These are phyloP conservation scores for Melipona beecheii DNA, from an alignment of 2,888 invertebrate species.

Conservation along the genomic window DNA sequence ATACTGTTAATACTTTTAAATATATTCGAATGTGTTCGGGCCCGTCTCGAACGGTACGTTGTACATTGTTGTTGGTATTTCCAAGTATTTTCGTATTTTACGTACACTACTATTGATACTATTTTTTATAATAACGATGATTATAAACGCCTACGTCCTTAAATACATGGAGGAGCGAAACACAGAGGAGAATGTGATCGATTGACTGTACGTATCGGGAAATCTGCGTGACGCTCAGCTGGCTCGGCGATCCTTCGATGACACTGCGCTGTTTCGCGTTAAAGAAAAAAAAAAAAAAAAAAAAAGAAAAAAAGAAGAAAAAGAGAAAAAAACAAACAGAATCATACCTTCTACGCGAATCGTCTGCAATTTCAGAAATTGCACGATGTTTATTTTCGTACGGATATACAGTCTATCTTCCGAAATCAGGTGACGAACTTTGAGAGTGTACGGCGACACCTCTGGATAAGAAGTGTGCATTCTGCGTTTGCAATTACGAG, in stretches of 20 bases:
- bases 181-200: slow-evolving; percentile 11
- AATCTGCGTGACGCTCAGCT: slow-evolving; percentile 18
- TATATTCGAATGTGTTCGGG: slow-evolving; percentile 14
- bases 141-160: slow-evolving; percentile 29
- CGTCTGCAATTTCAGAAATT: slow-evolving; percentile 13
- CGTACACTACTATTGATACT: slow-evolving; percentile 42
- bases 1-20: slow-evolving; percentile 10
- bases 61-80: slow-evolving; percentile 44
- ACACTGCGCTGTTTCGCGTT: slow-evolving; percentile 1
- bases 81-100: slow-evolving; percentile 45
- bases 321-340: neutral
- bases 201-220: slow-evolving; percentile 33
- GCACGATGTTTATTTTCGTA: slow-evolving; percentile 36
- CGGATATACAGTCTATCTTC: slow-evolving; percentile 20
- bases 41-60: neutral
- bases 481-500: neutral
- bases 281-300: too few species aligned
- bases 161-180: neutral
- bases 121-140: slow-evolving; percentile 36
- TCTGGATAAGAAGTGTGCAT: too few species aligned
- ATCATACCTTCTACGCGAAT: slow-evolving; percentile 1
- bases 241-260: slow-evolving; percentile 13
- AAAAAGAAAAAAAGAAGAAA: too few species aligned
- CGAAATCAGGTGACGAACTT: slow-evolving; percentile 2
- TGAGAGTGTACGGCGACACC: neutral